Percentiles rank a stretch among this genome's conserved stretches.
phyloP scores from a whole-genome alignment of 2,888 invertebrate species.

The Oconnorella tubifera region DNA sequence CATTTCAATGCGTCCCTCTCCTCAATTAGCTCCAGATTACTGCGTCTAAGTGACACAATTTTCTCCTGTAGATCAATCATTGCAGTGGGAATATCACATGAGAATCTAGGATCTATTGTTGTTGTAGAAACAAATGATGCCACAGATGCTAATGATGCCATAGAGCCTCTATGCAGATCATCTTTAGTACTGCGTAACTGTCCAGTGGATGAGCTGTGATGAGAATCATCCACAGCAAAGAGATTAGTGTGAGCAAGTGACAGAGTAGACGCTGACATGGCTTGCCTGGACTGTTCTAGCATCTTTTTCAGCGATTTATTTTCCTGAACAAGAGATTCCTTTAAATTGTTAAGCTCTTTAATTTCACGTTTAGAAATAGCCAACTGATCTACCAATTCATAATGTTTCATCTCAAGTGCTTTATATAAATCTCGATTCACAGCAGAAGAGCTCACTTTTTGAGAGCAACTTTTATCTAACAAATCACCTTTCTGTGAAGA shows the following conservation, averaged over 20 bases:
- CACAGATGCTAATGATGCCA: constrained; percentile 10
- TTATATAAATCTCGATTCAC: neutral
- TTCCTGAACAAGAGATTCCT: constrained; percentile 8
- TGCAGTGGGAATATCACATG: constrained; percentile 23
- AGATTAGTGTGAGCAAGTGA: constrained; percentile 4
- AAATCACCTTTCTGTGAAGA: too few relatives aligned
- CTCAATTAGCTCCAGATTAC: constrained; percentile 20
- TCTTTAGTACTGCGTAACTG: neutral
- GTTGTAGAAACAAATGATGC: constrained; percentile 13
- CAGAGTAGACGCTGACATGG: neutral
- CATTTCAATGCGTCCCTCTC: constrained; percentile 20
- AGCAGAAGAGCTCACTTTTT: neutral
- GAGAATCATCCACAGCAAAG: constrained; percentile 1
- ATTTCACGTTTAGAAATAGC: constrained; percentile 8
- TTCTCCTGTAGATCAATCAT: constrained; percentile 28
- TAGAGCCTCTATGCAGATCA: neutral
- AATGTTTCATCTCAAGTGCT: constrained; percentile 22
- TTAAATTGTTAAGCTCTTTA: neutral
- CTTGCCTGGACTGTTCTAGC: neutral
- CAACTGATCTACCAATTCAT: constrained; percentile 18
- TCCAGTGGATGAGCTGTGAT: neutral
- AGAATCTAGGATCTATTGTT: constrained; percentile 14
- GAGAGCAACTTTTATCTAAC: too few relatives aligned
- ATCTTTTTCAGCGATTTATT: constrained; percentile 15
- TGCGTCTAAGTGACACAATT: constrained; percentile 14